Percentiles rank a stretch among this genome's conserved stretches.
Evolutionary conservation across 2,113 vertebrate species (phyloP).

Genomic region (Chloebia gouldiae): DNA sequence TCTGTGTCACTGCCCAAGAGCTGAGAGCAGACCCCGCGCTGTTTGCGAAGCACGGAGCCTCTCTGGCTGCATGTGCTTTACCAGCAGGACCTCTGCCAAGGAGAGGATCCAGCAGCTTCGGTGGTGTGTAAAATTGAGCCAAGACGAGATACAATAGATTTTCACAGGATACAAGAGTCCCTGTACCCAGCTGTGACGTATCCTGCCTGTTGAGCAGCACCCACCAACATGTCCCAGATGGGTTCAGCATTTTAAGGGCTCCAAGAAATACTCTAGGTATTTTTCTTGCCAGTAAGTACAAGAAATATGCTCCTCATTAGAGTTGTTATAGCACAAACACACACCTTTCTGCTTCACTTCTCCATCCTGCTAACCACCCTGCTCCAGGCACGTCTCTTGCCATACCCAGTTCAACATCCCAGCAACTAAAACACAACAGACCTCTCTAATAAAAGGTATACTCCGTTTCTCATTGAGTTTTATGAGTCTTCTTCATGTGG

Average conservation of each 20-base stretch:
- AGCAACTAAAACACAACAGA: conserved; percentile 15
- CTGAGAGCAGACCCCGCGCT: accelerated
- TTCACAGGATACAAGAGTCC: neutral
- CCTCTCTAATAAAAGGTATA: conserved; percentile 4
- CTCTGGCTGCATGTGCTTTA: neutral
- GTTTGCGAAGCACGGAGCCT: accelerated
- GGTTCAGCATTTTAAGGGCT: neutral
- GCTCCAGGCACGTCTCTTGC: neutral
- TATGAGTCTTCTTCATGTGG: conserved; percentile 3
- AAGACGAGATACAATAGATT: neutral
- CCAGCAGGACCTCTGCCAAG: neutral
- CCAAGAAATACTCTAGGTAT: neutral
- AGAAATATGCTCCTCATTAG: neutral
- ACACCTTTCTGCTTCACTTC: neutral
- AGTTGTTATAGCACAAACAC: neutral
- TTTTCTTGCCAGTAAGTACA: neutral
- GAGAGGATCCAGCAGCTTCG: neutral
- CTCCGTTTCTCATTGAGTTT: neutral
- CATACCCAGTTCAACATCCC: neutral
- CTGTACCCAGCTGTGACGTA: neutral
- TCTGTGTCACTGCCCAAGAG: neutral
- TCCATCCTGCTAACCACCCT: neutral
- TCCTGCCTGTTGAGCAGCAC: neutral
- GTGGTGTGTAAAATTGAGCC: neutral
- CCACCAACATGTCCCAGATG: neutral